Evolutionary conservation across 1,140 invertebrate species (phyloP), one percentile per base, ranked within the genome.

Genomic region (Dolichoris vasculosae): DNA sequence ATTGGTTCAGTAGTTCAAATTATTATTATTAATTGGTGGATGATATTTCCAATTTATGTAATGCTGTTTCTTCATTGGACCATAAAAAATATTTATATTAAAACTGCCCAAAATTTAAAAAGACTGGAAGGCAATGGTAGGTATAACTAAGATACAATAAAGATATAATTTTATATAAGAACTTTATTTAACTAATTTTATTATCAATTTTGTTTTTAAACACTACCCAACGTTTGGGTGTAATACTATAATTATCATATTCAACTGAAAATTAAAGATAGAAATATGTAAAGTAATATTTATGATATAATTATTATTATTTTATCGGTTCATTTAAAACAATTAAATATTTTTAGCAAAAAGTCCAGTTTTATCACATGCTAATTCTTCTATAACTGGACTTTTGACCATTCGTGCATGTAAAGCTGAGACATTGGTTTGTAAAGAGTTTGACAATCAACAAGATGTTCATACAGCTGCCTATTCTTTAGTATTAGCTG

Each of bases 41-140:
- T 97, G 0, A 92, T 96, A 84, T 93, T 97, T 40, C 93, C 97
- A 7, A 95, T 96, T 82, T 90, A 96, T 0, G 87, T 97, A 17
- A 93, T 98, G 9, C 91, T 94, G 26, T 81, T 95, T 0, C 87
- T 97, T 4, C 97, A 97, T 90, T 91, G 95, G 77, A 91, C 96
- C n/a, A 93, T 97, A 46, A 90, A 97, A 82, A 94, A 93, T 86
- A 94, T 97, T 89, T 98, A 98, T 90, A 91, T 98, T 32, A 93
- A 94, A 23, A 97, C 97, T 0, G 96, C 97, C 0, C 95, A 97
- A 89, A 96, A 96, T 90, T 92, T 98, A 0, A 98, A 98, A 90
- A 94, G 97, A 87, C 93, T 98, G 1, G 97, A 98, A 91, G 96
- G 96, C 87, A 95, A 96, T 63, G 95, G 97, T 97, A 93, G 95